A percentile compares a stretch with the other conserved stretches of the same genome.
These are phyloP conservation scores for Microctonus brassicae DNA, from an alignment of 2,888 invertebrate genomes.

Conservation along the genomic window DNA sequence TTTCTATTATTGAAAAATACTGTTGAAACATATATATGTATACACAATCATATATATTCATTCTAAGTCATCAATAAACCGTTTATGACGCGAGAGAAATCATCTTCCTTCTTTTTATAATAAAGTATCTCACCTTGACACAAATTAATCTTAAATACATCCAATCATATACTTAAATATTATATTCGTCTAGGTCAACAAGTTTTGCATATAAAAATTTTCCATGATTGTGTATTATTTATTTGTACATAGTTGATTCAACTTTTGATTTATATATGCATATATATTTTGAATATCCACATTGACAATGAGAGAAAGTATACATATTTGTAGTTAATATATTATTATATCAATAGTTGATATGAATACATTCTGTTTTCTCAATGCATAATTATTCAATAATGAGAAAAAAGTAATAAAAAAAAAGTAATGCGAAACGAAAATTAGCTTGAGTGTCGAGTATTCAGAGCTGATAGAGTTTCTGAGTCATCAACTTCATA, in stretches of 20 bases:
- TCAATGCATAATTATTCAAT: too few species aligned
- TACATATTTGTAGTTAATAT: too few species aligned
- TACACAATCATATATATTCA: too few species aligned
- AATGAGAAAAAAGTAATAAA: too few species aligned
- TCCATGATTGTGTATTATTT: neutral
- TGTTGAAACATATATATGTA: neutral
- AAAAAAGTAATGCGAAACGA: neutral
- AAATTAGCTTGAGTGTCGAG: slow-evolving; percentile 8
- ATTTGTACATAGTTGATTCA: neutral
- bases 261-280: neutral
- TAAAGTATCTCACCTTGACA: slow-evolving; percentile 33
- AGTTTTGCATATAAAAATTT: neutral
- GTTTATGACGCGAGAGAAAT: slow-evolving; percentile 25
- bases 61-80: slow-evolving; percentile 17
- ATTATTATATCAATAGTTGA: too few species aligned
- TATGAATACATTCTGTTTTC: too few species aligned
- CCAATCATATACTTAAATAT: slow-evolving; percentile 2
- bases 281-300: too few species aligned
- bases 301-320: too few species aligned
- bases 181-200: slow-evolving; percentile 23
- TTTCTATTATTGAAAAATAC: slow-evolving; percentile 43
- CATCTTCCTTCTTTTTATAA: slow-evolving; percentile 27
- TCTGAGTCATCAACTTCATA: slow-evolving; percentile 10
- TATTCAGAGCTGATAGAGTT: neutral
- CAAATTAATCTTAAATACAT: slow-evolving; percentile 7